A percentile compares a stretch with the other conserved stretches of the same genome.
phyloP scores from a whole-genome alignment of 2,888 invertebrate genomes.

The Drosophila flavopinicola region DNA sequence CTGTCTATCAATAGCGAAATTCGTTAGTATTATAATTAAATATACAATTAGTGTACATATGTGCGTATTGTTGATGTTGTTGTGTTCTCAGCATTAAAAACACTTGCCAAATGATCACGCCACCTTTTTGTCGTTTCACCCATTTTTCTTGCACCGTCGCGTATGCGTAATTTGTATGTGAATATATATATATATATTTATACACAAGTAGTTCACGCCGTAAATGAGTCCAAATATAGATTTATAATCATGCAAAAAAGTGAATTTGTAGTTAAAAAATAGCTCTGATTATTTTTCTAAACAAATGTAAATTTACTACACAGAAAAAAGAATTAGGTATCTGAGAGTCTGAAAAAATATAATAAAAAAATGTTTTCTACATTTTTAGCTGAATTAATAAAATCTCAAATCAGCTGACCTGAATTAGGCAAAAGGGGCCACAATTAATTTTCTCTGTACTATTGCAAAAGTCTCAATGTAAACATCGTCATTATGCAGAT shows the following conservation, averaged over 20 bases:
- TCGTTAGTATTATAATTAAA: slow-evolving; percentile 35
- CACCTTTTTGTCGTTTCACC: slow-evolving; percentile 38
- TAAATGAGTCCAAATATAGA: not conserved
- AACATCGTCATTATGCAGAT: not conserved
- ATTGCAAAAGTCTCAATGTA: not conserved
- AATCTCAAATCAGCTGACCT: too few species aligned
- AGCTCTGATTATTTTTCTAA: too few species aligned
- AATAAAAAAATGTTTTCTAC: too few species aligned
- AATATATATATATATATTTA: not conserved
- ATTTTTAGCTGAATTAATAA: too few species aligned
- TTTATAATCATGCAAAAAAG: not conserved
- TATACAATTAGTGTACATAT: slow-evolving; percentile 9
- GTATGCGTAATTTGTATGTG: slow-evolving; percentile 53
- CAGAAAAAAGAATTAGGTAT: too few species aligned
- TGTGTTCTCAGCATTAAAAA: slow-evolving; percentile 15
- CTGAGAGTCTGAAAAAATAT: too few species aligned
- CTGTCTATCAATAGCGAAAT: not conserved
- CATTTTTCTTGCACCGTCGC: slow-evolving; percentile 27
- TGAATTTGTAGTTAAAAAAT: not conserved
- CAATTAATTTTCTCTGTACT: too few species aligned
- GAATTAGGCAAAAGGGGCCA: too few species aligned
- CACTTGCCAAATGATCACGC: slow-evolving; percentile 68
- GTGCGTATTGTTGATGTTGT: slow-evolving; percentile 1
- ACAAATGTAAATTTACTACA: too few species aligned
- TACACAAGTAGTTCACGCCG: not conserved